Evolutionary conservation across 2,113 vertebrate species (phyloP).

Genomic region (Dromaius novaehollandiae): DNA sequence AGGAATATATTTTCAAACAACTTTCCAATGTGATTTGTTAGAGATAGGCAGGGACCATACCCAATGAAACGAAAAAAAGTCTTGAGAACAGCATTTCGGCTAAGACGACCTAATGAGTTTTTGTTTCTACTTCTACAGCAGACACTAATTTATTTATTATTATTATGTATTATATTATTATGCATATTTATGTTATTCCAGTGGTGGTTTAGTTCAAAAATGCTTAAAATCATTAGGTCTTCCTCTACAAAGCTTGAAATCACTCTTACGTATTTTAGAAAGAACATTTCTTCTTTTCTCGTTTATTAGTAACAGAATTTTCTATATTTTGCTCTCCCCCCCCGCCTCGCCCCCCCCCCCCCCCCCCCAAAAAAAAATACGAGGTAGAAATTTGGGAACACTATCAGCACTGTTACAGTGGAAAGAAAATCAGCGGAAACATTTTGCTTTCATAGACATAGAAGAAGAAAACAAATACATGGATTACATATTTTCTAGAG

Average conservation of each 20-base stretch:
- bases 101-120: not conserved
- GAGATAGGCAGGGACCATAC: constrained; percentile 7
- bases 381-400: not conserved
- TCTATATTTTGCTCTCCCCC: not conserved
- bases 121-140: constrained; percentile 1
- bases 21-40: constrained; percentile 45
- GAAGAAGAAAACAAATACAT: not conserved
- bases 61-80: constrained; percentile 16
- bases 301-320: not conserved
- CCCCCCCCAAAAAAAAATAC: not conserved
- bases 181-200: not conserved
- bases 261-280: not conserved
- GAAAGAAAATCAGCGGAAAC: not conserved
- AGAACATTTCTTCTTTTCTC: not conserved
- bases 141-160: not conserved
- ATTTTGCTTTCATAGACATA: not conserved
- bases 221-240: not conserved
- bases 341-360: too few relatives aligned
- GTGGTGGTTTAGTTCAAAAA: not conserved
- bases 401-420: not conserved
- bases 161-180: not conserved
- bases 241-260: not conserved
- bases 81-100: not conserved
- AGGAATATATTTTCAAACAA: constrained; percentile 6
- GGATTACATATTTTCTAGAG: not conserved